Conservation (phyloP, 2,888 invertebrate genomes). For the Oeneis ivallda region DNA sequence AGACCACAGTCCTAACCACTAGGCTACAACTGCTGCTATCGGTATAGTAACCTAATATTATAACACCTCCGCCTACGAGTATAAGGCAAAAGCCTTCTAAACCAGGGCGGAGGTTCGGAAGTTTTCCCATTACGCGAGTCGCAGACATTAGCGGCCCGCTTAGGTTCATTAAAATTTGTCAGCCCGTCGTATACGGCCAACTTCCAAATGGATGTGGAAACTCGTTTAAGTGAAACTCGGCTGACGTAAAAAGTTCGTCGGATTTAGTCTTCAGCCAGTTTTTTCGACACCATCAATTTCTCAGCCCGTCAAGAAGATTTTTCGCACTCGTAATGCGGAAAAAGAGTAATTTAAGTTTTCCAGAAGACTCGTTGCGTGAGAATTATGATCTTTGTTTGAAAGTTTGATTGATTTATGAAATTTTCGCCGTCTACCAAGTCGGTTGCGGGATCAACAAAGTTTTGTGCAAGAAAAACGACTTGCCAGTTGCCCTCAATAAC, state of each 20-base stretch:
- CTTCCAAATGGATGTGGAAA: slow-evolving; percentile 80
- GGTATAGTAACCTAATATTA: neutral
- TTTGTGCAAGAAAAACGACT: slow-evolving; percentile 23
- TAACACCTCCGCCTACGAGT: neutral
- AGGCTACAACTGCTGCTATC: too few relatives aligned
- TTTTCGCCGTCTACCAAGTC: slow-evolving; percentile 53
- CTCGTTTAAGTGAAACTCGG: slow-evolving; percentile 80
- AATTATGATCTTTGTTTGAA: slow-evolving; percentile 79
- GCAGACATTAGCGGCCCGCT: slow-evolving; percentile 79
- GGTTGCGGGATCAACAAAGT: slow-evolving; percentile 51
- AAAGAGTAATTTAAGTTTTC: slow-evolving; percentile 81
- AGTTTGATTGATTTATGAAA: slow-evolving; percentile 80
- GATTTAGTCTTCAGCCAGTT: slow-evolving; percentile 67
- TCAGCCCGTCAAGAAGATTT: slow-evolving; percentile 80
- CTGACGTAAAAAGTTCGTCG: slow-evolving; percentile 77
- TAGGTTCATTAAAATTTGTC: slow-evolving; percentile 82
- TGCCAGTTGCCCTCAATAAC: slow-evolving; percentile 25
- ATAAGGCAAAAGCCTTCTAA: slow-evolving; percentile 50
- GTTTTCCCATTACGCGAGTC: slow-evolving; percentile 77
- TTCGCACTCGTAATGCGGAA: slow-evolving; percentile 80
- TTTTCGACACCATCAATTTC: slow-evolving; percentile 78
- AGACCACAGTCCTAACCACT: too few relatives aligned
- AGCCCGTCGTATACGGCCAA: slow-evolving; percentile 76
- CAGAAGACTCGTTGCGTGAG: slow-evolving; percentile 71
- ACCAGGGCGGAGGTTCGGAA: slow-evolving; percentile 51